Base-by-base conservation (phyloP, 2,113 vertebrate genomes). In the Anthoscopus minutus region DNA sequence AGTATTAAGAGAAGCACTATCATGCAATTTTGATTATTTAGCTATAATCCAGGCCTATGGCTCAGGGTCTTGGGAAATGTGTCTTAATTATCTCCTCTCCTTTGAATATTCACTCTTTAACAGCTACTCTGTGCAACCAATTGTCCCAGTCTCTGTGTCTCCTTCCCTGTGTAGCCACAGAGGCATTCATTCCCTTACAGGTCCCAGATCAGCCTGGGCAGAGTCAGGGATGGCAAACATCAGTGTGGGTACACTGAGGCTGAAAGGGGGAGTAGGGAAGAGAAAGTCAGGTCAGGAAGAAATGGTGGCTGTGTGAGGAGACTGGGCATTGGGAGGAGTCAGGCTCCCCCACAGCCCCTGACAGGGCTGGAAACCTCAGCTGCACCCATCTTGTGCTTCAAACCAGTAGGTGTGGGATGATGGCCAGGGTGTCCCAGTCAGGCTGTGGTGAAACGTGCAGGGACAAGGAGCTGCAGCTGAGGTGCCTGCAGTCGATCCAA, bases 161-260 rank as follows among this genome's bases (percentile, higher is more conserved):
- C 25, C 35, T 65, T 83, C 14, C 18, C 38, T 57, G 27, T 1
- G 7, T 30, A 77, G 21, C 5, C 9, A 13, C 1, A 7, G 58
- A 47, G 15, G 11, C 4, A 2, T 76, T 81, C 18, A 38, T 4
- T 5, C 4, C 5, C 11, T 38, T 1, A 0, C 6, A 10, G 42
- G 7, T 38, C 11, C 22, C 27, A 38, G 35, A 19, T 53, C 50
- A 69, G 10, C 21, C 47, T 81, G 42, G 13, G 23, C 54, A 77
- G 40, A 61, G 18, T 15, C 22, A 72, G 40, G 28, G 25, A 30
- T 38, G 42, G 19, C 13, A 45, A 81, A 58, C 0, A 7, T 31
- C 27, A 6, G 4, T 25, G 33, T 64, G 67, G 31, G 3, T 11
- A 57, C 45, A 38, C 22, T 19, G 24, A 69, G n/a, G 21, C 28